Evolutionary conservation across 2,888 invertebrate genomes (phyloP).

Genomic region (Thymelicus acteon): DNA sequence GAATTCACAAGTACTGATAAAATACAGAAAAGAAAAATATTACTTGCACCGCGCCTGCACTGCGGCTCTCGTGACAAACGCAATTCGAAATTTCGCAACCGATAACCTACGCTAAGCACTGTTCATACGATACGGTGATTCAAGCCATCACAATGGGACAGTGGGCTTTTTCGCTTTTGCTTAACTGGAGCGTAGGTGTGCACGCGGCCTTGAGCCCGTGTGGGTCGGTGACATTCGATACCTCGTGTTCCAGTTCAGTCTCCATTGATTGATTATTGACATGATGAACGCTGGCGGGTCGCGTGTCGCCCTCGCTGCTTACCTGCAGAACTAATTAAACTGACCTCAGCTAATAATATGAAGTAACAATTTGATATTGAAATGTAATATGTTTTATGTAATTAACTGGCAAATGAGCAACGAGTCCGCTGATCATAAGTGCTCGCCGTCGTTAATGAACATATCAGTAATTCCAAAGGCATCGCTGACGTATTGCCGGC

Average conservation of each 20-base stretch:
- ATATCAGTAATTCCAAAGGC: too few species aligned
- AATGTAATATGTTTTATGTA: too few species aligned
- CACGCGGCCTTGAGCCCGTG: constrained; percentile 62
- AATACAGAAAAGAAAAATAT: too few species aligned
- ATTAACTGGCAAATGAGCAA: too few species aligned
- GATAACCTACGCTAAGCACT: constrained; percentile 7
- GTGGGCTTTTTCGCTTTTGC: constrained; percentile 64
- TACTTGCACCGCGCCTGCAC: too few species aligned
- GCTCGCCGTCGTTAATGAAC: too few species aligned
- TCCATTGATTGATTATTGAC: constrained; percentile 26
- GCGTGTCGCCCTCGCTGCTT: not conserved
- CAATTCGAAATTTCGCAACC: constrained; percentile 1
- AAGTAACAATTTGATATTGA: too few species aligned
- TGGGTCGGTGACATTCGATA: constrained; percentile 49
- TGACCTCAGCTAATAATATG: not conserved
- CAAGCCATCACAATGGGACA: constrained; percentile 65
- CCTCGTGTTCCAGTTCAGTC: constrained; percentile 21
- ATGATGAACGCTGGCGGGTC: constrained; percentile 7
- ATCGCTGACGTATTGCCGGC: too few species aligned
- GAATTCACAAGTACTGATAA: too few species aligned
- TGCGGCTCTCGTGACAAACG: not conserved
- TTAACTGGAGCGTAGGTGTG: constrained; percentile 74
- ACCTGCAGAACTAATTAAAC: not conserved
- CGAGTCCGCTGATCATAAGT: too few species aligned
- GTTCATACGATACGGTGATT: constrained; percentile 43